Evolutionary conservation across 2,113 vertebrate species (phyloP), one percentile per base, ranked within the genome.

Genomic region (Junco hyemalis): DNA sequence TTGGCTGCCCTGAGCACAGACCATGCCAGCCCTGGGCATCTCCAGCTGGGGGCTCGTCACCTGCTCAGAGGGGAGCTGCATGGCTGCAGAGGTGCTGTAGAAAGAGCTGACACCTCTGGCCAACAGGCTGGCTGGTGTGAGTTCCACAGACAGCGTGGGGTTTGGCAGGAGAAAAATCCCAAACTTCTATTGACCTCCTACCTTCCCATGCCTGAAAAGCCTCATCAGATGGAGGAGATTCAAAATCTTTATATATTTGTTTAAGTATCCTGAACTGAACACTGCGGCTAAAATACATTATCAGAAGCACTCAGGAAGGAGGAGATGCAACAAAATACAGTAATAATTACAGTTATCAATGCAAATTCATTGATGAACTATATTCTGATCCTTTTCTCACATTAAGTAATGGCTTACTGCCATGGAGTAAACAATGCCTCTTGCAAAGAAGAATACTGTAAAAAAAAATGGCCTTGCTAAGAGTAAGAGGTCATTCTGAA

Each of bases 1-100:
- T 35, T 3, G 2, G 40, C 36, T 90, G 7, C 54, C 50, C 59
- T 38, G 12, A 42, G 51, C 38, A 56, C n/a, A 48, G 11, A 22
- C 5, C 0, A 0, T 45, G 73, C 64, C 3, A 14, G 22, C 3
- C 4, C 40, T 61, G 72, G n/a, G 16, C 47, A 42, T 31, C 80
- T 17, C 36, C 66, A 14, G 5, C 25, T 2, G 0, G 7, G 15
- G 28, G 5, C 2, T 25, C 6, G 22, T 38, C 11, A 1, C 19
- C 60, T 54, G 54, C 76, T 77, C 25, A 26, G 33, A 11, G 16
- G 29, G 0, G 8, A 81, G 35, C 54, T 4, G 5, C 12, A 10
- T 10, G 44, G 33, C 22, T n/a, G 65, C 1, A 3, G 36, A 40
- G 35, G 44, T 16, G 28, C 16, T 54, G 38, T 45, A 74, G 61